Evolutionary conservation across 2,797 vertebrate genomes (phyloP).

Genomic region (Darevskia mixta): DNA sequence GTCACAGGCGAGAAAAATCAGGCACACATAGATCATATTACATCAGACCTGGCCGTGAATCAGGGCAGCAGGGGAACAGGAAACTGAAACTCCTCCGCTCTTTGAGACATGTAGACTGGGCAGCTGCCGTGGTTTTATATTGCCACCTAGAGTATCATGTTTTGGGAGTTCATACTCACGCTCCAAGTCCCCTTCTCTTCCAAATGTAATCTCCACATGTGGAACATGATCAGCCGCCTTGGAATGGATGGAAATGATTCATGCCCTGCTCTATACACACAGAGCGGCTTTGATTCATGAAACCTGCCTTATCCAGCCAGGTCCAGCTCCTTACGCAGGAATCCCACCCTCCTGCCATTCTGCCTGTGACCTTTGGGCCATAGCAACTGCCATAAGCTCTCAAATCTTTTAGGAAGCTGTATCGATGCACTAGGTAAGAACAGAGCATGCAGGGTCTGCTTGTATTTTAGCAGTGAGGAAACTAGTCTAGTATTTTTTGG

Average conservation of each 20-base stretch:
- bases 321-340: not conserved
- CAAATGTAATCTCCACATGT: slow-evolving; percentile 9
- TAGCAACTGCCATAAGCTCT: not conserved
- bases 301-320: not conserved
- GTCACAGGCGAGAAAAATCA: not conserved
- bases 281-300: not conserved
- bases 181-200: slow-evolving; percentile 1
- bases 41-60: not conserved
- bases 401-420: not conserved
- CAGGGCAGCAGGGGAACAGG: not conserved
- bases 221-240: slow-evolving; percentile 22
- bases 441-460: not conserved
- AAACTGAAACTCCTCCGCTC: slow-evolving; percentile 2
- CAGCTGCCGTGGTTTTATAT: slow-evolving; percentile 29
- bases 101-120: not conserved
- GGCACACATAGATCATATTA: not conserved
- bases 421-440: not conserved
- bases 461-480: not conserved
- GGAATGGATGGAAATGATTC: not conserved
- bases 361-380: not conserved
- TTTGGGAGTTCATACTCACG: not conserved
- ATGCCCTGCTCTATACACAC: not conserved
- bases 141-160: slow-evolving; percentile 16
- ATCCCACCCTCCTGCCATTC: not conserved
- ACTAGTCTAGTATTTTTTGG: not conserved